Evolutionary conservation across 2,888 invertebrate genomes (phyloP).

Genomic region (Amblyjoppa proteus): DNA sequence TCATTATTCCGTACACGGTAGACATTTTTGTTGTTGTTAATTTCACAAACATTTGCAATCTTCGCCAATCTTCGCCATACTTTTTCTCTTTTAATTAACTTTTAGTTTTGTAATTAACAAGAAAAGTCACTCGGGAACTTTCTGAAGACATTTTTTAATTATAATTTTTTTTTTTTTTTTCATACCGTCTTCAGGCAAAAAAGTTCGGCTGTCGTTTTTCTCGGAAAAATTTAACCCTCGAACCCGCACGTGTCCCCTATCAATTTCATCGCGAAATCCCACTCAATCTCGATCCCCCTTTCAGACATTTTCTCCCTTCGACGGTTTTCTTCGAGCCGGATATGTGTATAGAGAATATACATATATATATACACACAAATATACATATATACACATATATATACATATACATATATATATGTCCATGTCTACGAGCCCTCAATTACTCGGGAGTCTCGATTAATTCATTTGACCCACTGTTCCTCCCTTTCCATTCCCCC

Average conservation of each 20-base stretch:
- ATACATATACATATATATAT: not conserved
- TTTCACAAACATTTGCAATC: no score
- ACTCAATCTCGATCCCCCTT: slow-evolving; percentile 34
- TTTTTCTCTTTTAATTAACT: no score
- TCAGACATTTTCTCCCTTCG: not conserved
- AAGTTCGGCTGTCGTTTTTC: not conserved
- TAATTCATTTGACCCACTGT: slow-evolving; percentile 57
- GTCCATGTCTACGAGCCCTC: slow-evolving; percentile 14
- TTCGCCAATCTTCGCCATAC: no score
- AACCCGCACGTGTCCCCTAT: slow-evolving; percentile 11
- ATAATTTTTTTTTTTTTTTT: not conserved
- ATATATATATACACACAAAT: no score
- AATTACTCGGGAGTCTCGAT: slow-evolving; percentile 49
- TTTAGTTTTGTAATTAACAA: no score
- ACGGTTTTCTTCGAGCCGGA: slow-evolving; percentile 5
- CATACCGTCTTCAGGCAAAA: not conserved
- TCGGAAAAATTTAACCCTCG: not conserved
- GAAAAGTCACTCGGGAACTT: not conserved
- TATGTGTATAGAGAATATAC: no score
- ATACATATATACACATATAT: not conserved
- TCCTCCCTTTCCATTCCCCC: slow-evolving; percentile 7
- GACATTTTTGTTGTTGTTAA: no score
- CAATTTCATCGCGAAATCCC: slow-evolving; percentile 31
- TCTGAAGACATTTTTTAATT: not conserved
- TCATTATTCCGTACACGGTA: no score